A percentile compares a stretch with the other conserved stretches of the same genome.
These are phyloP conservation scores for Zoanthus solanderi DNA, from an alignment of 92 coral and sea anemone species.

Conservation along the genomic window DNA sequence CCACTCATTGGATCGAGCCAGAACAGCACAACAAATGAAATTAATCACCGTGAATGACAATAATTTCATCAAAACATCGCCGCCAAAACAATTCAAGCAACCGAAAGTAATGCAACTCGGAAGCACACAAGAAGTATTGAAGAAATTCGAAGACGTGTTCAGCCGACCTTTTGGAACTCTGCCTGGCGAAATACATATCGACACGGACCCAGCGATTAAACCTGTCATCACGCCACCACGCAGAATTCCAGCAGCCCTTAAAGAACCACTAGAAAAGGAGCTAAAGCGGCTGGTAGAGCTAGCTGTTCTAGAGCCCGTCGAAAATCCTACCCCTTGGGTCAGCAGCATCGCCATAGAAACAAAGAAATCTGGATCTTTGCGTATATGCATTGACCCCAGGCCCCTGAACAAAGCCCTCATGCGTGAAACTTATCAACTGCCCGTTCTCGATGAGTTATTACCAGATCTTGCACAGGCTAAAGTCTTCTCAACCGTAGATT, in stretches of 20 bases:
- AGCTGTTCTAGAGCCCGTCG: conserved; percentile 47
- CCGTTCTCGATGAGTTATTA: neutral
- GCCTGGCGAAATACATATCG: conserved; percentile 52
- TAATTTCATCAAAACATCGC: conserved; percentile 41
- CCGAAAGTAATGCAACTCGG: conserved; percentile 19
- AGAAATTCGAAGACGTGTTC: conserved; percentile 50
- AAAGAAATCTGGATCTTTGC: conserved; percentile 65
- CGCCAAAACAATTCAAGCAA: neutral
- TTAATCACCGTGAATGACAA: conserved; percentile 60
- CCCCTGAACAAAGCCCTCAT: conserved; percentile 59
- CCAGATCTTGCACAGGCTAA: neutral
- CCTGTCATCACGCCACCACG: conserved; percentile 63
- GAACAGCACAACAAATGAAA: conserved; percentile 58
- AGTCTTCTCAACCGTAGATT: neutral
- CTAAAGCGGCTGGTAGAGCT: conserved; percentile 24
- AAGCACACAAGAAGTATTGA: conserved; percentile 35
- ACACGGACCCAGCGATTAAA: conserved; percentile 17
- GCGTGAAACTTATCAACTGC: conserved; percentile 10
- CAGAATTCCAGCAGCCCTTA: conserved; percentile 62
- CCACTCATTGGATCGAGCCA: conserved; percentile 63
- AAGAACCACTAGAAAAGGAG: conserved; percentile 55
- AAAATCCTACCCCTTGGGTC: conserved; percentile 67
- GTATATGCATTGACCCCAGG: conserved; percentile 63
- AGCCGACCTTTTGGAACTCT: conserved; percentile 54
- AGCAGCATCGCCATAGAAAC: conserved; percentile 57